Base-by-base conservation (phyloP, 2,888 invertebrate species). In the Pyrrhia umbra region DNA sequence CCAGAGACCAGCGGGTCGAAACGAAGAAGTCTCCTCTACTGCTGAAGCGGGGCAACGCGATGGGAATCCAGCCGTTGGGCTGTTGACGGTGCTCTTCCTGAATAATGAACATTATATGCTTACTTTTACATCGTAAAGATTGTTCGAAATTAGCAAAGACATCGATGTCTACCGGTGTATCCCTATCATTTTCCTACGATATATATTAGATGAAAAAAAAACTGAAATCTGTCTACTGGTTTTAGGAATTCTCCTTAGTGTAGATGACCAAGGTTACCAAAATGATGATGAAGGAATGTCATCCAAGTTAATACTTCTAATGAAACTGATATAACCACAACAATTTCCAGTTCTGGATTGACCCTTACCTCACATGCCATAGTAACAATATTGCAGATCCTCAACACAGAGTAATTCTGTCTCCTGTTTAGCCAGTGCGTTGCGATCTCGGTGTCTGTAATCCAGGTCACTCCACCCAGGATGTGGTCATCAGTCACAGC, bases 401-500 rank as follows among this genome's bases (percentile, higher is more conserved):
- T 95, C n/a, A 97, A 85, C 23, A 96, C 91, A 2, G 96, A 95
- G 57, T 96, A 88, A 85, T 97, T 98, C 92, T 99, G 99, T 16
- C 97, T 95, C 27, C 99, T 95, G 87, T 98, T 98, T 67, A 98
- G 94, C 97, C 98, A 98, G 34, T 97, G 96, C 0, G 97, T 96
- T 0, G 96, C 95, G 2, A 98, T 87, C 51, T 96, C 96, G 0
- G 93, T 91, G 39, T 95, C 94, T 5, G 96, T 96, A 16, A 96
- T 95, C 98, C 98, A 99, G 0, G 93, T 94, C 0, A 98, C 97
- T 3, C 96, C 96, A 52, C 96, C 96, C 13, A 97, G 88, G 51
- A 97, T 96, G 74, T 97, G 96, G 84, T 97, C 97, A 0, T 87
- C 80, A 0, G 95, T 92, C 0, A 96, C 96, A 0, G 83, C 85